phyloP scores from a whole-genome alignment of 2,113 vertebrate species.

The Pomatostomus ruficeps region DNA sequence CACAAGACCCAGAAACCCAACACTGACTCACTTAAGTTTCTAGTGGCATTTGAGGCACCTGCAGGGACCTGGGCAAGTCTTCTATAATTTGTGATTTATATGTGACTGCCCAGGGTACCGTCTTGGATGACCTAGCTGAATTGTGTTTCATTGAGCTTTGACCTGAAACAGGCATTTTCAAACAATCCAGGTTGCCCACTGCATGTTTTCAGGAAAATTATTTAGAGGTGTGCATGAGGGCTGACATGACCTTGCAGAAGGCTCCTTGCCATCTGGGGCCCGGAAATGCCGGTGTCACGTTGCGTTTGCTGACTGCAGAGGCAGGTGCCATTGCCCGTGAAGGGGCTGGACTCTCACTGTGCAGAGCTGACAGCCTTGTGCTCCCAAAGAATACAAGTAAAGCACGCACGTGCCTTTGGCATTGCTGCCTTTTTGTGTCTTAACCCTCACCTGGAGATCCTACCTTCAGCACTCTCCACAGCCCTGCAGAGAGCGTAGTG shows the following conservation, averaged over 20 bases:
- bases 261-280: not conserved
- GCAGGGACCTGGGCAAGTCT: not conserved
- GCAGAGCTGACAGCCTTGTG: not conserved
- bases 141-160: not conserved
- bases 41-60: not conserved
- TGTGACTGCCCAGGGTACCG: fast-evolving
- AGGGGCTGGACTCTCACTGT: not conserved
- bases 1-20: not conserved
- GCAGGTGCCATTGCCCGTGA: fast-evolving
- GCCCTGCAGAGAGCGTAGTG: fast-evolving
- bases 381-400: not conserved
- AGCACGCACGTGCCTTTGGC: not conserved
- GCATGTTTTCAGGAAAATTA: not conserved
- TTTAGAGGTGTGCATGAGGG: not conserved
- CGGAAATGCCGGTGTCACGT: not conserved
- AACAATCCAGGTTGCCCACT: not conserved
- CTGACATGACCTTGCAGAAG: not conserved
- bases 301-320: fast-evolving
- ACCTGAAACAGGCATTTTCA: not conserved
- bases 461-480: not conserved
- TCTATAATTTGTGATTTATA: not conserved
- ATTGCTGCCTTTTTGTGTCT: not conserved
- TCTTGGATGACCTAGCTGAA: not conserved
- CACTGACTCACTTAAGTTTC: not conserved
- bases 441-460: not conserved